Evolutionary conservation across 2,888 invertebrate genomes (phyloP), one percentile per base, ranked within the genome.

Genomic region (Steinernema hermaphroditum): DNA sequence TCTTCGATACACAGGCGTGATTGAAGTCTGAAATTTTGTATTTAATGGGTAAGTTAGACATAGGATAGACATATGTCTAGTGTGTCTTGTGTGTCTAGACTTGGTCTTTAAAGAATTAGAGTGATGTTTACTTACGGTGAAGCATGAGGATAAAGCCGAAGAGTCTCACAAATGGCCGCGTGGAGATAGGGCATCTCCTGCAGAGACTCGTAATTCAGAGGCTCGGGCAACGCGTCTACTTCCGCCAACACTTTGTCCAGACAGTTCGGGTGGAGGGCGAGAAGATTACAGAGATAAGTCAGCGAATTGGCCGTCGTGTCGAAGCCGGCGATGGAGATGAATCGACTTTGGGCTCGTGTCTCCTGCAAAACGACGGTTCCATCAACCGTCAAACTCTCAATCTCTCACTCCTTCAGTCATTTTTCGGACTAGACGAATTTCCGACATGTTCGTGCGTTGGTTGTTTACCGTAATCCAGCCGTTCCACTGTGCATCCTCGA

Each of bases 241-340:
- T 74, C 70, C 0, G 50, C n/a, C 16, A 46, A 14, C 1, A 50
- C 37, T 29, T 34, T 16, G 34, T 46, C 22, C 14, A 74, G 49
- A 9, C 44, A 37, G 2, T 76, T 71, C 6, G 74, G 77, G 70
- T 79, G 75, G 37, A 76, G 72, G n/a, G 81, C 78, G 44, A 81
- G 69, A n/a, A 81, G 75, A 22, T 78, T 73, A 72, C 76, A 80
- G 1, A 77, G 49, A 16, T 78, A 72, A 8, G 80, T 75, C 50
- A 82, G 71, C 9, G 82, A 81, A 34, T 82, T 82, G 12, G 82
- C 78, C 41, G 82, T 82, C 16, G 82, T 82, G 57, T 82, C 82
- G 46, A 82, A 82, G n/a, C 82, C 82, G n/a, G 82, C 82, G 0
- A 81, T 79, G 0, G 82, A 80, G 9, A 82, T 69, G 43, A 82